Evolutionary conservation across 2,797 vertebrate species (phyloP).

Genomic region (Myotis daubentonii): DNA sequence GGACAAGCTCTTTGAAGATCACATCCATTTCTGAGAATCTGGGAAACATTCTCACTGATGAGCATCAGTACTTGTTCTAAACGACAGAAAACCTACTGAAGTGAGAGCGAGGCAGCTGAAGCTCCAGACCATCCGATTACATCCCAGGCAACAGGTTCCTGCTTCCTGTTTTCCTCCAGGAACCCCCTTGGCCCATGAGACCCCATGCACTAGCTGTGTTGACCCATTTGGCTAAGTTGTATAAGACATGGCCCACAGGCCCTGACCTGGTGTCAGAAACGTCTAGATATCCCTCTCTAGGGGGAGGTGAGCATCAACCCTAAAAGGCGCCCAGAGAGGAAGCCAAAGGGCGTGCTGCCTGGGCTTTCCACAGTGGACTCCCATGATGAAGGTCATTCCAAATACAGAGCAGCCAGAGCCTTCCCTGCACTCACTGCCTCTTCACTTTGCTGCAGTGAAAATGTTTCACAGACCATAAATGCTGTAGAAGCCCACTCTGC

Average conservation of each 20-base stretch:
- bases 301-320: neutral
- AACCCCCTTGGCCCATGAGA: neutral
- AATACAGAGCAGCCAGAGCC: neutral
- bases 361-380: neutral
- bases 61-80: neutral
- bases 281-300: neutral
- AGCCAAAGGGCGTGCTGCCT: neutral
- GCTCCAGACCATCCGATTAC: neutral
- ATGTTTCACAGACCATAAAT: neutral
- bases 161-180: neutral
- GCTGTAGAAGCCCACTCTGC: neutral
- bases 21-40: neutral
- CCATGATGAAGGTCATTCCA: neutral
- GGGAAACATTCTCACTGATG: neutral
- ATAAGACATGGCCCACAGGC: neutral
- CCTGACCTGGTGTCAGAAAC: neutral
- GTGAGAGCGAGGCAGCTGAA: neutral
- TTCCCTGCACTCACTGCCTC: neutral
- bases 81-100: neutral
- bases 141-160: neutral
- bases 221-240: neutral
- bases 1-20: neutral
- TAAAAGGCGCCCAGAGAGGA: neutral
- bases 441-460: neutral
- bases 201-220: neutral